Base-by-base conservation (phyloP, 2,113 vertebrate species). In the Malaclemys terrapin region DNA sequence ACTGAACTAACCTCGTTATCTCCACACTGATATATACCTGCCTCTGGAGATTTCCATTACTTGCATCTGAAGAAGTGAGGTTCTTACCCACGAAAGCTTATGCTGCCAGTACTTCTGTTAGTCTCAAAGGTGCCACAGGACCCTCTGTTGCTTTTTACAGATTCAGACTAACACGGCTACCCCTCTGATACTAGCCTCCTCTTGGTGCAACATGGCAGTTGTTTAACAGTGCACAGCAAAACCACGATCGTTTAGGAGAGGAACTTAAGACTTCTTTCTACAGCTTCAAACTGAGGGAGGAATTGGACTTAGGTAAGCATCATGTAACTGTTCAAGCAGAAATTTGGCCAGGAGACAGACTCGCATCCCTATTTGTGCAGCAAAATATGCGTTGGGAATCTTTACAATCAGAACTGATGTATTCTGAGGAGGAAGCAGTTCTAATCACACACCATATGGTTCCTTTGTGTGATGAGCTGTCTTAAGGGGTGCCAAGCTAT, bases 401-500 rank as follows among this genome's bases (percentile, higher is more conserved):
- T 50, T 85, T 65, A 38, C 20, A 45, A 13, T 45, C 25, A 86
- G 87, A 2, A 1, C 87, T 91, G 85, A 84, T 86, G 96, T 0
- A 0, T 45, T 25, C 62, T 0, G 0, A 84, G 78, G 52, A 38
- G 19, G 19, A 72, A 80, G 83, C 72, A 49, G 81, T 72, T 95
- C 87, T 93, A 94, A 97, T 97, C 96, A 83, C 85, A 54, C 50
- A 57, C 90, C 97, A 95, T 93, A 95, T 95, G 96, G 92, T 97
- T 97, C 97, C 96, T 94, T 87, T 93, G 62, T 96, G 65, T 85
- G 88, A 91, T 50, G 75, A 92, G 85, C 81, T 1, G 47, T 92
- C 87, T 96, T 85, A 96, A 95, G 92, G 25, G 50, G 22, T 96
- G 96, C 97, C 96, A 97, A 95, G 92, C 94, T 95, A 96, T 97